phyloP scores from a whole-genome alignment of 2,113 vertebrate genomes.

The Telmatochromis sp. region DNA sequence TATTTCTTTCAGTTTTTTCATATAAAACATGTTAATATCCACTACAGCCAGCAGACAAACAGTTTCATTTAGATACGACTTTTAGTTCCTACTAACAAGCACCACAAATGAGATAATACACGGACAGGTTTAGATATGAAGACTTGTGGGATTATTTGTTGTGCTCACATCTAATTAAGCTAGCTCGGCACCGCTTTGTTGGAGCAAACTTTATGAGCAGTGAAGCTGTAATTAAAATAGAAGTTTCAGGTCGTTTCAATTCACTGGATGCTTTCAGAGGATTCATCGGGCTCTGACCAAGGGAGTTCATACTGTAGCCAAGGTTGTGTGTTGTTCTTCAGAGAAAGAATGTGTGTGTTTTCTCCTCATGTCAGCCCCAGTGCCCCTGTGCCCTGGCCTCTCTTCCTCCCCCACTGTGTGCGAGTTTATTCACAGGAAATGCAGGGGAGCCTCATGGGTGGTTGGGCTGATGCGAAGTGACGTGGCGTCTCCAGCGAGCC shows the following conservation, averaged over 20 bases:
- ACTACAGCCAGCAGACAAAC: neutral
- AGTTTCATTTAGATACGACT: neutral
- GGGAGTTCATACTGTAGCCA: conserved; percentile 58
- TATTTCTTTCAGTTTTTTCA: neutral
- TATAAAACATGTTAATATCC: neutral
- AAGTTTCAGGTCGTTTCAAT: conserved; percentile 57
- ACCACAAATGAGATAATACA: neutral
- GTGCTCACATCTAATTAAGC: conserved; percentile 1
- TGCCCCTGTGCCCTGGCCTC: conserved; percentile 63
- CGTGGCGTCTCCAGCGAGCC: conserved; percentile 77
- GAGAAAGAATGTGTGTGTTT: conserved; percentile 54
- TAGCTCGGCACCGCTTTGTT: neutral
- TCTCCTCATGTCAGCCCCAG: conserved; percentile 50
- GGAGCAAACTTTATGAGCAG: conserved; percentile 11
- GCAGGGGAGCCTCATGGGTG: conserved; percentile 75
- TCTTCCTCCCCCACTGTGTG: conserved; percentile 74
- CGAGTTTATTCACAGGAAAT: conserved; percentile 79
- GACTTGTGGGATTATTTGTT: neutral
- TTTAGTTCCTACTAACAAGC: neutral
- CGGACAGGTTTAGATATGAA: neutral
- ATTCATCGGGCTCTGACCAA: conserved; percentile 45
- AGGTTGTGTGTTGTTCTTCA: conserved; percentile 52
- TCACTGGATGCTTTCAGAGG: conserved; percentile 57
- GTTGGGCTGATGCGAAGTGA: conserved; percentile 77
- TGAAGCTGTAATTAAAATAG: conserved; percentile 50